Conservation (phyloP, 1,140 invertebrate species). For the Melitaea cinxia region DNA sequence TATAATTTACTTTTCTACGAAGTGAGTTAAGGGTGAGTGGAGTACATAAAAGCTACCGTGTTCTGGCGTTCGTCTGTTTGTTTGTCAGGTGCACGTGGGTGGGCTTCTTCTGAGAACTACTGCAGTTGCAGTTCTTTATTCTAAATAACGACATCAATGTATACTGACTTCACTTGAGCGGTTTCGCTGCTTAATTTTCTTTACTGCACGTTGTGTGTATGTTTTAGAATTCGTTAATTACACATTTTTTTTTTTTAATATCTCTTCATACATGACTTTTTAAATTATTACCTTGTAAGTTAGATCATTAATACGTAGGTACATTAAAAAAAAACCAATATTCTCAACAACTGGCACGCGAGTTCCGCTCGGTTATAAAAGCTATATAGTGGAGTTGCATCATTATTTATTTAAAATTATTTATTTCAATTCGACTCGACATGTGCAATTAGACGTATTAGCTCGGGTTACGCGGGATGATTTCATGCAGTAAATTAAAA, state of each 20-base stretch:
- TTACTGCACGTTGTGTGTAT: not conserved
- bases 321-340: not conserved
- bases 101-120: slow-evolving; percentile 63
- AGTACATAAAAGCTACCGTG: slow-evolving; percentile 38
- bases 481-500: slow-evolving; percentile 13
- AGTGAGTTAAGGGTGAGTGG: slow-evolving; percentile 22
- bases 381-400: slow-evolving; percentile 38
- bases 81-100: slow-evolving; percentile 66
- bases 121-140: slow-evolving; percentile 9
- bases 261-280: not conserved
- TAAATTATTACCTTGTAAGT: not conserved
- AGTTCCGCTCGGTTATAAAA: slow-evolving; percentile 13
- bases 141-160: slow-evolving; percentile 12
- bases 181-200: not conserved
- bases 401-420: slow-evolving; percentile 55
- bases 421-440: slow-evolving; percentile 51
- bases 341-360: not conserved
- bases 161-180: not conserved
- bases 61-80: slow-evolving; percentile 57
- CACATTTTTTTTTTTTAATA: not conserved
- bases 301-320: too few relatives aligned
- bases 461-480: slow-evolving; percentile 44
- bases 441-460: slow-evolving; percentile 56
- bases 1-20: slow-evolving; percentile 31
- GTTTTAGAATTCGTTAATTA: not conserved